phyloP scores from a whole-genome alignment of 2,888 invertebrate genomes.

The Sinohyriopsis cumingii region DNA sequence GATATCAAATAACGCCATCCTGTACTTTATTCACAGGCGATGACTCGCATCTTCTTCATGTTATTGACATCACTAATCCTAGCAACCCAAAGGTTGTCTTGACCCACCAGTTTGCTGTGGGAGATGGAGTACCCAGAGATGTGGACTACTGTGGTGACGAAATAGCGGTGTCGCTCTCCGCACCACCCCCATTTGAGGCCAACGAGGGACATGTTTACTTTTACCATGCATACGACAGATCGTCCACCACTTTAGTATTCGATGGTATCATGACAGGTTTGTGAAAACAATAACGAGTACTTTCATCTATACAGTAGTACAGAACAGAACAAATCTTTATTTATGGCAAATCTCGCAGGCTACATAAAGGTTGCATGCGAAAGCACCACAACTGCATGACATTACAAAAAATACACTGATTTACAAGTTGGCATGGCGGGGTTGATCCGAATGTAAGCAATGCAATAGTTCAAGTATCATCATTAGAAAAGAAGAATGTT shows the following conservation, averaged over 20 bases:
- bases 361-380: too few species aligned
- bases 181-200: slow-evolving; percentile 25
- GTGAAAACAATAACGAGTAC: too few species aligned
- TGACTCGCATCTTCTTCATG: slow-evolving; percentile 45
- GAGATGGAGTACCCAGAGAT: slow-evolving; percentile 43
- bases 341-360: too few species aligned
- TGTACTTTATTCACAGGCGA: slow-evolving; percentile 28
- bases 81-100: slow-evolving; percentile 26
- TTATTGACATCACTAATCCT: slow-evolving; percentile 49
- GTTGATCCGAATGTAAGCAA: too few species aligned
- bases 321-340: too few species aligned
- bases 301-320: too few species aligned
- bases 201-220: slow-evolving; percentile 48
- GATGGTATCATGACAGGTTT: slow-evolving; percentile 34
- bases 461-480: too few species aligned
- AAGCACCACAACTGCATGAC: too few species aligned
- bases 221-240: slow-evolving; percentile 27
- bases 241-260: slow-evolving; percentile 15
- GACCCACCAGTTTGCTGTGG: slow-evolving; percentile 31
- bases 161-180: slow-evolving; percentile 41
- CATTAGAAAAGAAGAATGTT: too few species aligned
- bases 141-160: slow-evolving; percentile 41
- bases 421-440: too few species aligned
- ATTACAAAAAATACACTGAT: too few species aligned
- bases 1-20: not conserved